phyloP scores from a whole-genome alignment of 2,888 invertebrate species.

The Bhutanitis thaidina region DNA sequence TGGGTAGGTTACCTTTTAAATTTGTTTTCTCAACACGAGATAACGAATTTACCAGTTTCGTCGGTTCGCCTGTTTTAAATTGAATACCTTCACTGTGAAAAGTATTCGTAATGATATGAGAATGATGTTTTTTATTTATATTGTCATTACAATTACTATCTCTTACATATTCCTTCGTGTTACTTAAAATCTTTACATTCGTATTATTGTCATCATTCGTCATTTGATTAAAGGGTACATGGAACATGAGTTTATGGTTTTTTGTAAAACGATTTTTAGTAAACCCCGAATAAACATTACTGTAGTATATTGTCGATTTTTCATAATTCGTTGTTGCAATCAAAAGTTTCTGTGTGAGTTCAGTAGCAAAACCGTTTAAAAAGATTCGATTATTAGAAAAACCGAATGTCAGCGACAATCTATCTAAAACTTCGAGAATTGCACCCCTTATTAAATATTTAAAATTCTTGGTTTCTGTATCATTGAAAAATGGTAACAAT shows the following conservation, averaged over 20 bases:
- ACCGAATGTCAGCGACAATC: neutral
- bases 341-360: slow-evolving; percentile 5
- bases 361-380: slow-evolving; percentile 7
- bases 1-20: neutral
- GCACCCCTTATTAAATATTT: slow-evolving; percentile 11
- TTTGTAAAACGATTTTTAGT: neutral
- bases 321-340: slow-evolving; percentile 4
- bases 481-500: slow-evolving; percentile 7
- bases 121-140: neutral
- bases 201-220: no score
- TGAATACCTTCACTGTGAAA: neutral
- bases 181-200: neutral
- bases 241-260: neutral
- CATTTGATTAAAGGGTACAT: neutral
- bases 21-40: neutral
- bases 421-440: slow-evolving; percentile 10
- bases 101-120: neutral
- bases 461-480: slow-evolving; percentile 1
- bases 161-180: neutral
- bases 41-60: neutral
- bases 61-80: neutral
- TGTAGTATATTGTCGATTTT: neutral
- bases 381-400: slow-evolving; percentile 2
- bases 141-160: neutral
- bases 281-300: slow-evolving; percentile 1